Evolutionary conservation across 2,888 invertebrate genomes (phyloP).

Genomic region (Diaprepes abbreviatus): DNA sequence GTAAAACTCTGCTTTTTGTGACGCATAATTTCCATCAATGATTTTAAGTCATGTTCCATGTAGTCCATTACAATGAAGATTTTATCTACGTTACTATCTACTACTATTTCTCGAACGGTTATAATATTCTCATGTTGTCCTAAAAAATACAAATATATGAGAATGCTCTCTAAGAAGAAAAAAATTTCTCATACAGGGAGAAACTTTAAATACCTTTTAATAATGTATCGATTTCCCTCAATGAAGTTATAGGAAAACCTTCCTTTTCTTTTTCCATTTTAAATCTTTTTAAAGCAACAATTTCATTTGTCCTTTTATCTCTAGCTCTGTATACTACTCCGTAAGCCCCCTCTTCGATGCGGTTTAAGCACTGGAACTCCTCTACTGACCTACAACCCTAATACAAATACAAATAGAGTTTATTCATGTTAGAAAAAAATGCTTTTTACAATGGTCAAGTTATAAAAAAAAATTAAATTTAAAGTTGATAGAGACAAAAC

Average conservation of each 20-base stretch:
- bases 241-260: slow-evolving; percentile 98
- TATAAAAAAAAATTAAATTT: too few relatives aligned
- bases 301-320: slow-evolving; percentile 96
- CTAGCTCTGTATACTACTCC: slow-evolving; percentile 97
- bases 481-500: too few relatives aligned
- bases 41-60: slow-evolving; percentile 98
- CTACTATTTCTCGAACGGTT: slow-evolving; percentile 97
- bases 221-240: slow-evolving; percentile 97
- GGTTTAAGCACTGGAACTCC: slow-evolving; percentile 97
- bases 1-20: slow-evolving; percentile 84
- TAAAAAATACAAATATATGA: slow-evolving; percentile 28
- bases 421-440: too few relatives aligned
- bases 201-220: slow-evolving; percentile 82
- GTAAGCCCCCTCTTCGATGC: slow-evolving; percentile 99
- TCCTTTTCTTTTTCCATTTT: slow-evolving; percentile 99
- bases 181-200: too few relatives aligned
- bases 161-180: too few relatives aligned
- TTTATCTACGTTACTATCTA: slow-evolving; percentile 99
- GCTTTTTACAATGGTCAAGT: too few relatives aligned
- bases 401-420: too few relatives aligned
- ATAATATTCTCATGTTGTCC: slow-evolving; percentile 97
- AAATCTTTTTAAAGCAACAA: slow-evolving; percentile 96
- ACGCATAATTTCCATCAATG: slow-evolving; percentile 98
- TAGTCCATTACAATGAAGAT: slow-evolving; percentile 99
- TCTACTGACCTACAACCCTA: slow-evolving; percentile 97